Evolutionary conservation across 2,888 invertebrate species (phyloP).

Genomic region (Anoncus sp.): DNA sequence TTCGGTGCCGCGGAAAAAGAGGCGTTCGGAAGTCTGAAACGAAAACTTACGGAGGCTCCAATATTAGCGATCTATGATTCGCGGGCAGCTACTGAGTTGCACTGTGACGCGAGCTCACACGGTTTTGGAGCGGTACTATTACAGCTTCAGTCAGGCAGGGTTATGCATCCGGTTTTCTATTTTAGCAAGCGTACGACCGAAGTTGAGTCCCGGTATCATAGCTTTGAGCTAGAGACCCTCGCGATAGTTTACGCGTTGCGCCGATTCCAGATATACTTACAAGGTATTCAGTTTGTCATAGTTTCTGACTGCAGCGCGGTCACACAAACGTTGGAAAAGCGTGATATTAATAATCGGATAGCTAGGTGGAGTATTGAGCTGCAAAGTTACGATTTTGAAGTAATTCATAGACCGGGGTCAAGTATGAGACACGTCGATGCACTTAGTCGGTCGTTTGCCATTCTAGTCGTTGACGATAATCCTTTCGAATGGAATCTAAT

Average conservation of each 20-base stretch:
- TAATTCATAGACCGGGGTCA: conserved; percentile 67
- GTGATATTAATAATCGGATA: conserved; percentile 74
- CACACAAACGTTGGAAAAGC: conserved; percentile 67
- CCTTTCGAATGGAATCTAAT: conserved; percentile 58
- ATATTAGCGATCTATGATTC: conserved; percentile 49
- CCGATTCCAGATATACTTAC: conserved; percentile 70
- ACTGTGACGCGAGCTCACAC: conserved; percentile 10
- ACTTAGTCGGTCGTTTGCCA: conserved; percentile 61
- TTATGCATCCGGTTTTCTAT: conserved; percentile 74
- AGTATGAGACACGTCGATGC: conserved; percentile 74
- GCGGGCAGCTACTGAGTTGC: conserved; percentile 17
- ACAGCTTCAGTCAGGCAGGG: conserved; percentile 70
- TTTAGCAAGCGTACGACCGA: conserved; percentile 74
- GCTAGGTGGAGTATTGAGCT: conserved; percentile 72
- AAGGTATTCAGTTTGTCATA: conserved; percentile 28
- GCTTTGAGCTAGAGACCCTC: conserved; percentile 75
- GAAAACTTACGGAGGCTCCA: conserved; percentile 34
- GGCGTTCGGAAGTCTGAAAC: conserved; percentile 48
- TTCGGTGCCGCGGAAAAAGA: conserved; percentile 41
- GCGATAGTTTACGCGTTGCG: conserved; percentile 67
- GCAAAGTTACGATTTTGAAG: conserved; percentile 68
- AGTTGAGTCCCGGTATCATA: conserved; percentile 72
- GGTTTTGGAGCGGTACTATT: conserved; percentile 72
- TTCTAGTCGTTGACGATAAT: no score
- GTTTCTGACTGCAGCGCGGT: conserved; percentile 16